These are phyloP conservation scores for Hydraecia micacea DNA, from an alignment of 2,888 invertebrate species.

Conservation along the genomic window DNA sequence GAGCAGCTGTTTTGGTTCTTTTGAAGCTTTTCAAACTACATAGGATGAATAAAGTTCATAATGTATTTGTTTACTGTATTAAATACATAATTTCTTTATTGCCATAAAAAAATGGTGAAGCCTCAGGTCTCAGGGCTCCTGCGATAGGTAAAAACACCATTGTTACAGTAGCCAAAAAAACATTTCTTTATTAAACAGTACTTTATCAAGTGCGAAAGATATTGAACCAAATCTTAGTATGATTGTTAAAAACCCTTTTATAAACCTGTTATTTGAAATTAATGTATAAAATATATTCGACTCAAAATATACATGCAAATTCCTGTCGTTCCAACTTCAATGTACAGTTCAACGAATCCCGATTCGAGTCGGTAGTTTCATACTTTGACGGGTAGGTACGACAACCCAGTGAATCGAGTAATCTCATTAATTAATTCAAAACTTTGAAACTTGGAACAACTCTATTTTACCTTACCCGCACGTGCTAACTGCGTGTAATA, in stretches of 20 bases:
- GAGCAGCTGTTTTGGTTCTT: not conserved
- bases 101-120: too few species aligned
- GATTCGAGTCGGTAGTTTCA: constrained; percentile 3
- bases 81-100: too few species aligned
- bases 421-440: constrained; percentile 61
- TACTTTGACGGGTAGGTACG: constrained; percentile 25
- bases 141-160: too few species aligned
- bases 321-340: constrained; percentile 25
- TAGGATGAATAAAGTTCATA: not conserved
- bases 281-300: not conserved
- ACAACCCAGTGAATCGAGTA: constrained; percentile 49
- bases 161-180: too few species aligned
- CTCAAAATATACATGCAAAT: not conserved
- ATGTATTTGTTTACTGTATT: not conserved
- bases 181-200: not conserved
- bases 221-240: not conserved
- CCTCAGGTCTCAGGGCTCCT: too few species aligned
- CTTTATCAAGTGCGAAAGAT: not conserved
- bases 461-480: constrained; percentile 24
- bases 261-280: not conserved
- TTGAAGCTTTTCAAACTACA: not conserved
- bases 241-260: not conserved
- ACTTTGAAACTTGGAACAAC: constrained; percentile 46
- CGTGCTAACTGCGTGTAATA: constrained; percentile 31
- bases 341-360: constrained; percentile 31